Evolutionary conservation across 2,113 vertebrate genomes (phyloP).

Genomic region (Dasyurus viverrinus): DNA sequence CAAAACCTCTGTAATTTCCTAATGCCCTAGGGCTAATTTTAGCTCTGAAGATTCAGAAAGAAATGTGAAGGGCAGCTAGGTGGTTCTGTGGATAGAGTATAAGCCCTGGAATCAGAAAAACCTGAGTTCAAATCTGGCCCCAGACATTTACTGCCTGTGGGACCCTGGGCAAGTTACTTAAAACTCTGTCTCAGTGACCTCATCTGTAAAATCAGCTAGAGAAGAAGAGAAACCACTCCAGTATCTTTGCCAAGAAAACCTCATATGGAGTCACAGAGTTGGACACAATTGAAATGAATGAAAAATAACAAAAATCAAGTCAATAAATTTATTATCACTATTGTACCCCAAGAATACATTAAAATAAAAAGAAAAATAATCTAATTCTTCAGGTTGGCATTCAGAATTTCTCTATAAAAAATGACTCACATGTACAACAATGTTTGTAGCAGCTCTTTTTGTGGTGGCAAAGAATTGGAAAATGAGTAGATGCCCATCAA

Average conservation of each 20-base stretch:
- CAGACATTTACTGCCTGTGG: background rate
- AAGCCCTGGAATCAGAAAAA: background rate
- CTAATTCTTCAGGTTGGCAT: background rate
- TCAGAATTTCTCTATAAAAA: background rate
- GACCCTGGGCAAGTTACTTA: background rate
- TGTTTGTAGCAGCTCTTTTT: too few relatives aligned
- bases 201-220: background rate
- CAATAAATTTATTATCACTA: too few relatives aligned
- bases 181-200: background rate
- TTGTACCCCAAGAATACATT: too few relatives aligned
- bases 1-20: background rate
- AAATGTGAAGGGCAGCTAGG: background rate
- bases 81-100: background rate
- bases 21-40: background rate
- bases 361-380: background rate
- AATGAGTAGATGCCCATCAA: too few relatives aligned
- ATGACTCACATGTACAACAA: too few relatives aligned
- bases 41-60: background rate
- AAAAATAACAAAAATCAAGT: too few relatives aligned
- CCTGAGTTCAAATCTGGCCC: background rate
- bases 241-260: background rate
- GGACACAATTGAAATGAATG: background rate
- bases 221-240: too few relatives aligned
- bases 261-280: background rate
- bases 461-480: too few relatives aligned